Percentiles rank a stretch among this genome's conserved stretches.
Evolutionary conservation across 2,113 vertebrate genomes (phyloP).

Genomic region (Ceyx margarethae): DNA sequence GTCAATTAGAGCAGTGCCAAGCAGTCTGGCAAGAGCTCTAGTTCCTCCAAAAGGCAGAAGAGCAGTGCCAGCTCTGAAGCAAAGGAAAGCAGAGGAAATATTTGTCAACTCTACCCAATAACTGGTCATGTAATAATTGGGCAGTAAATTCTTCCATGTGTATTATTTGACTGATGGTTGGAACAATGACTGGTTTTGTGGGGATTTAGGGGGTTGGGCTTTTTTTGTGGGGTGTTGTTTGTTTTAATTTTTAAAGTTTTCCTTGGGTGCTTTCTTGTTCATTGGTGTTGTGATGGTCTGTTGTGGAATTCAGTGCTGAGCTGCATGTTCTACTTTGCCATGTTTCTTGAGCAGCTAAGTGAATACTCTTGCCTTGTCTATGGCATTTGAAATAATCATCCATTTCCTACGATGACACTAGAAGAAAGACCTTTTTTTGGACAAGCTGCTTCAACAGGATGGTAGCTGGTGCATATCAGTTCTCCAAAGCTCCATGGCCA

Average conservation of each 20-base stretch:
- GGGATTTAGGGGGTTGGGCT: neutral
- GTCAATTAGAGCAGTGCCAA: slow-evolving; percentile 64
- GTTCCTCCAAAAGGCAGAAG: slow-evolving; percentile 51
- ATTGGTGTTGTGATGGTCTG: neutral
- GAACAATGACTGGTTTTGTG: neutral
- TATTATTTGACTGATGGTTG: neutral
- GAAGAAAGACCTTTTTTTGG: neutral
- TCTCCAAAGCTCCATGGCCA: neutral
- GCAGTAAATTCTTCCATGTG: slow-evolving; percentile 29
- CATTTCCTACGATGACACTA: neutral
- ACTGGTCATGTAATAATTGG: slow-evolving; percentile 30
- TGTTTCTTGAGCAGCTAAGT: neutral
- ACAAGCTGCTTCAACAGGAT: neutral
- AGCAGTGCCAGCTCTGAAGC: slow-evolving; percentile 24
- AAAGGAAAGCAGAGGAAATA: slow-evolving; percentile 42
- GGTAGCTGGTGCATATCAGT: neutral
- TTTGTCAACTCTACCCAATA: slow-evolving; percentile 31
- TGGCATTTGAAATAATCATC: neutral
- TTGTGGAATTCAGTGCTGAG: neutral
- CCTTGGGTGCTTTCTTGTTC: neutral
- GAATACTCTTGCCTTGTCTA: neutral
- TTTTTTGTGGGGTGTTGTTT: neutral
- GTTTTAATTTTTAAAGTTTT: neutral
- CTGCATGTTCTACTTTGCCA: neutral
- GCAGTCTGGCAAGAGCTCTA: slow-evolving; percentile 54